A percentile compares a stretch with the other conserved stretches of the same genome.
Conservation (phyloP, 2,888 invertebrate genomes). For the Empis livida region DNA sequence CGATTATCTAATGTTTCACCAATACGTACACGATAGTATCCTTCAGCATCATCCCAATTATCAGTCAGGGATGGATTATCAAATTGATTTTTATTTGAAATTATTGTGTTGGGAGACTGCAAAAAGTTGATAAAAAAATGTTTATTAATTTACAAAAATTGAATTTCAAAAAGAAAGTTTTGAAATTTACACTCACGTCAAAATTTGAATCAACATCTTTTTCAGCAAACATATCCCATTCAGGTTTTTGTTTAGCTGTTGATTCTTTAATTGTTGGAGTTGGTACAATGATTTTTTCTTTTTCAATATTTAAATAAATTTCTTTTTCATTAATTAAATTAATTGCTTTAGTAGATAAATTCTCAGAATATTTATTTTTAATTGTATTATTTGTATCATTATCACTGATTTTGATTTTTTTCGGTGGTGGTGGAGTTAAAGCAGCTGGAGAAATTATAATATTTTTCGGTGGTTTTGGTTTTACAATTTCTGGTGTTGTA, state of each 20-base stretch:
- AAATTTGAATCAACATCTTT: slow-evolving; percentile 65
- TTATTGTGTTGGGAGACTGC: slow-evolving; percentile 54
- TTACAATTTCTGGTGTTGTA: slow-evolving; percentile 9
- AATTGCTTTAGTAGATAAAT: no score
- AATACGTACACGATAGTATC: slow-evolving; percentile 93
- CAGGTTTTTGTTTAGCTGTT: slow-evolving; percentile 28
- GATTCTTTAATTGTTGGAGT: no score
- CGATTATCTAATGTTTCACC: slow-evolving; percentile 85
- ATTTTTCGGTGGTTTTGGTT: neutral
- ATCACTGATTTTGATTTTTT: slow-evolving; percentile 1
- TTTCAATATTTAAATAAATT: no score
- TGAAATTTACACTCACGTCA: slow-evolving; percentile 41
- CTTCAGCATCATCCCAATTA: slow-evolving; percentile 99
- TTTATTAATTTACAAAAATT: no score
- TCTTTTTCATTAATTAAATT: no score
- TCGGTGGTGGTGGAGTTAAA: slow-evolving; percentile 9
- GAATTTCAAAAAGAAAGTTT: neutral
- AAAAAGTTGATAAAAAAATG: no score
- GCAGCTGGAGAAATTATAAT: neutral
- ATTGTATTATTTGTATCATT: slow-evolving; percentile 1
- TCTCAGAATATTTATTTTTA: no score
- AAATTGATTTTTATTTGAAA: slow-evolving; percentile 38
- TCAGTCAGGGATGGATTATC: slow-evolving; percentile 91
- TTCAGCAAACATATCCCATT: slow-evolving; percentile 90
- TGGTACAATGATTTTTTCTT: no score